Evolutionary conservation across 2,113 vertebrate genomes (phyloP).

Genomic region (Tetraodon nigroviridis): DNA sequence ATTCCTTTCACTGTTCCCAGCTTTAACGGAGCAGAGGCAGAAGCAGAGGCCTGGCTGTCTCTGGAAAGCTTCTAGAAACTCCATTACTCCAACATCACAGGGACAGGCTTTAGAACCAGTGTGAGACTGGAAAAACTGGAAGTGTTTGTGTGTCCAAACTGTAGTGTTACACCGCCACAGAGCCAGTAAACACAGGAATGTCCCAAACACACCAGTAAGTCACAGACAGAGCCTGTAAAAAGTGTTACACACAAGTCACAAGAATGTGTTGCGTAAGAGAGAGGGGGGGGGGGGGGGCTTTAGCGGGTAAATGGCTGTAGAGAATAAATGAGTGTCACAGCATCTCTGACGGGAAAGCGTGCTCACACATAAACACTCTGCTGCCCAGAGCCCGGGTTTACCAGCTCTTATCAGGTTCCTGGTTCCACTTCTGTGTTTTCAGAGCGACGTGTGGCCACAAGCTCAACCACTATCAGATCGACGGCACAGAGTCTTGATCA

Average conservation of each 20-base stretch:
- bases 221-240: constrained; percentile 64
- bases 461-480: too few relatives aligned
- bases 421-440: not conserved
- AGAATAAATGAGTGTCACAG: too few relatives aligned
- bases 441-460: not conserved
- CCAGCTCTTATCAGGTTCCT: constrained; percentile 30
- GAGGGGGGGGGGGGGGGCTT: constrained; percentile 13
- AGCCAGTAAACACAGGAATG: constrained; percentile 47
- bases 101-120: not conserved
- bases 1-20: not conserved
- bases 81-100: too few relatives aligned
- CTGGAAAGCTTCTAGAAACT: too few relatives aligned
- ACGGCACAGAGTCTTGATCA: too few relatives aligned
- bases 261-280: constrained; percentile 64
- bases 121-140: constrained; percentile 21
- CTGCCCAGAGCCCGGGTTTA: constrained; percentile 25
- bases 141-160: constrained; percentile 39
- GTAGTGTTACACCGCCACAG: constrained; percentile 33
- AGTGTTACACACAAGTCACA: constrained; percentile 70
- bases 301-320: constrained; percentile 23
- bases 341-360: too few relatives aligned
- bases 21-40: too few relatives aligned
- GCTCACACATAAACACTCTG: constrained; percentile 4
- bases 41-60: too few relatives aligned
- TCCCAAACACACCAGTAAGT: constrained; percentile 63